Conservation (phyloP, 2,113 vertebrate species). For the Xiphophorus maculatus region DNA sequence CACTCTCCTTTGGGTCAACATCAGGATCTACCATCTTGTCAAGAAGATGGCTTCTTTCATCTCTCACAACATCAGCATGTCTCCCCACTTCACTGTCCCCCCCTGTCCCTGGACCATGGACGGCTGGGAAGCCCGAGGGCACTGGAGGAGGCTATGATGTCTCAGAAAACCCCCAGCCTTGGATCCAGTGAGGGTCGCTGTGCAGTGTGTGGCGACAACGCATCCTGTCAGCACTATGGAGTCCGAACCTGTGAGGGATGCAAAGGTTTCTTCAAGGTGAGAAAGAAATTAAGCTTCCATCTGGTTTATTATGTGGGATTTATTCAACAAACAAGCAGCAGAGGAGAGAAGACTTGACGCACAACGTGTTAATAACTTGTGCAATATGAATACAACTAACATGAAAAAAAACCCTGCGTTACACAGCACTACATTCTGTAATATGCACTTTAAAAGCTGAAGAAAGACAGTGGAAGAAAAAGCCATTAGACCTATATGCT, state of each 20-base stretch:
- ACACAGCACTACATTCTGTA: too few relatives aligned
- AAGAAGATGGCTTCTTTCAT: slow-evolving; percentile 80
- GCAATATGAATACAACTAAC: too few relatives aligned
- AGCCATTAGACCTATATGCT: too few relatives aligned
- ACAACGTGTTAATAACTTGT: not conserved
- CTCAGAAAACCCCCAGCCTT: slow-evolving; percentile 77
- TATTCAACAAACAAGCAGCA: not conserved
- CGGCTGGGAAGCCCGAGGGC: slow-evolving; percentile 76
- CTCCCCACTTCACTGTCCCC: slow-evolving; percentile 69
- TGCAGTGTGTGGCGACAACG: slow-evolving; percentile 93
- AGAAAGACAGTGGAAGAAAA: too few relatives aligned
- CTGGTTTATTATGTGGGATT: not conserved
- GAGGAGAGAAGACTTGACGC: not conserved
- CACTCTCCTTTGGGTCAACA: slow-evolving; percentile 68
- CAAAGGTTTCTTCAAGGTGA: slow-evolving; percentile 96
- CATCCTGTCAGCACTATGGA: slow-evolving; percentile 93
- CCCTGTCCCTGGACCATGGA: slow-evolving; percentile 75
- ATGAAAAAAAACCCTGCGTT: too few relatives aligned
- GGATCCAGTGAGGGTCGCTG: slow-evolving; percentile 85
- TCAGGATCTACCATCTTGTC: slow-evolving; percentile 64
- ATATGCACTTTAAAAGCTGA: too few relatives aligned
- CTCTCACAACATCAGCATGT: slow-evolving; percentile 70
- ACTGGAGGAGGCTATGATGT: slow-evolving; percentile 71
- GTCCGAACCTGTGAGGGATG: slow-evolving; percentile 95
- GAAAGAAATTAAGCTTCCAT: not conserved